These are phyloP conservation scores for Scytalopus superciliaris DNA, from an alignment of 2,113 vertebrate genomes.

Conservation along the genomic window DNA sequence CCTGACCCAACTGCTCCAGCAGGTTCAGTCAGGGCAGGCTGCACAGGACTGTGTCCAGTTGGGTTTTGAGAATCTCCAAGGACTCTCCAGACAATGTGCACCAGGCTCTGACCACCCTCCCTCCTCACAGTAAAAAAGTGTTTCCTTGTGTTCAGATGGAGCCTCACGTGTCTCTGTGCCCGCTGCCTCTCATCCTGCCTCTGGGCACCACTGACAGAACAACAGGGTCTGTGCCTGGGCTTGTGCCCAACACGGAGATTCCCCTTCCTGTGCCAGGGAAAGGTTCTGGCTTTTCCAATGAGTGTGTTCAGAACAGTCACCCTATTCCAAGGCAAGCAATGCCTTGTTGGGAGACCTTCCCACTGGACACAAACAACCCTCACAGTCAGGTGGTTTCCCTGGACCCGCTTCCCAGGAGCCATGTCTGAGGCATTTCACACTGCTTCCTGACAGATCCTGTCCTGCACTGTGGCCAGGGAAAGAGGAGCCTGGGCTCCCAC, in stretches of 20 bases:
- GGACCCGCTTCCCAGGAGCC: neutral
- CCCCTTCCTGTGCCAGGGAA: neutral
- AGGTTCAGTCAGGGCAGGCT: neutral
- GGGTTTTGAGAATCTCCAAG: neutral
- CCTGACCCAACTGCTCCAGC: neutral
- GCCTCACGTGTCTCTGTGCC: neutral
- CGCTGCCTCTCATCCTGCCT: neutral
- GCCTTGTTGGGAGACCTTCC: neutral
- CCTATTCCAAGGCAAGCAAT: fast-evolving
- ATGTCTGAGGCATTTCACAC: neutral
- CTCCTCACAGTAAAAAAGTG: neutral
- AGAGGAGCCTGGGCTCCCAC: neutral
- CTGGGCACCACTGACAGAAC: neutral
- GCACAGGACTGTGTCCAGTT: neutral
- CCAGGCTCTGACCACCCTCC: neutral
- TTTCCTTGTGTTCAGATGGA: neutral
- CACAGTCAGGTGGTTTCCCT: neutral
- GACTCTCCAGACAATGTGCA: neutral
- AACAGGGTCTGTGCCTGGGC: neutral
- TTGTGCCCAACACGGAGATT: neutral
- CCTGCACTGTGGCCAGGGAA: neutral
- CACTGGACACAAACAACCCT: neutral
- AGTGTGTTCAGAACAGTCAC: neutral
- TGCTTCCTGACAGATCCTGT: neutral
- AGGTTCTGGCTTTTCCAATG: neutral